Conservation (phyloP, 1,140 invertebrate species). For the Eriosoma lanigerum region DNA sequence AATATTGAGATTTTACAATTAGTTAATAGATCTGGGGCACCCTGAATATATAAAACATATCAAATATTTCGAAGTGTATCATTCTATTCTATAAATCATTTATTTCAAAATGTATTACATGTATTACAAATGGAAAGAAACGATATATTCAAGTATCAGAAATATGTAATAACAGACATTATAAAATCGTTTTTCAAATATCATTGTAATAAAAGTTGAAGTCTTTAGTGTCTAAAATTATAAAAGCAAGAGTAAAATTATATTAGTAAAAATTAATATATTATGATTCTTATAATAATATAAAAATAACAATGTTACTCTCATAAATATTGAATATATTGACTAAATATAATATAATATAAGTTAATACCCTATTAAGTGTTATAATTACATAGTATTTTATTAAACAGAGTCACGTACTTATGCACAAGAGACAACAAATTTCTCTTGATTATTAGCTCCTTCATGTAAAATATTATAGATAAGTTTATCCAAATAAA, state of each 20-base stretch:
- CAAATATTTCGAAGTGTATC: background rate
- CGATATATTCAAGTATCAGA: background rate
- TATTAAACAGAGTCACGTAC: background rate
- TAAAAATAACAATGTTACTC: background rate
- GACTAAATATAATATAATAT: background rate
- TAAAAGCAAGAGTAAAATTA: too few relatives aligned
- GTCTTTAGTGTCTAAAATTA: background rate
- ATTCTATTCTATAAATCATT: slow-evolving; percentile 22
- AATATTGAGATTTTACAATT: too few relatives aligned
- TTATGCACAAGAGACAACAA: background rate
- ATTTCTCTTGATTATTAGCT: background rate
- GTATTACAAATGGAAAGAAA: background rate
- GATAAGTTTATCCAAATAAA: too few relatives aligned
- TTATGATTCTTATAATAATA: background rate
- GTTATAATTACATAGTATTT: background rate
- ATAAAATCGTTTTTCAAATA: background rate
- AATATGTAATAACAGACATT: background rate
- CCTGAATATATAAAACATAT: background rate
- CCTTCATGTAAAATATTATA: background rate
- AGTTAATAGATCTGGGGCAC: too few relatives aligned
- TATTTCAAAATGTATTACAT: background rate
- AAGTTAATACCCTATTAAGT: too few relatives aligned
- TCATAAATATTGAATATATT: background rate
- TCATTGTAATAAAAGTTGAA: background rate
- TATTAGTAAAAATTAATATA: background rate